Conservation (phyloP, 2,113 vertebrate genomes). For the Spheniscus mendiculus region DNA sequence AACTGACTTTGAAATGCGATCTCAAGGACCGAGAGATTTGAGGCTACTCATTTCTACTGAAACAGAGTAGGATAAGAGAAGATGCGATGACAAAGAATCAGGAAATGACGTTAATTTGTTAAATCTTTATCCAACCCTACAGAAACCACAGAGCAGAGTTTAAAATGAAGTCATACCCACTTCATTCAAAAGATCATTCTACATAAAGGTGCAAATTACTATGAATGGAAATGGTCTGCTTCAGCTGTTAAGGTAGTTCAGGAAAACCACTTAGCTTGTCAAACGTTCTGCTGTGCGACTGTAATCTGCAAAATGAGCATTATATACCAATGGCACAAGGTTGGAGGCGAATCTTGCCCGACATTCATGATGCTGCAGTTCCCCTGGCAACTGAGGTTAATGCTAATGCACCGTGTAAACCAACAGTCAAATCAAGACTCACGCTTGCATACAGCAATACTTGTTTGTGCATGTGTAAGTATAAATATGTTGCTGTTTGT, state of each 20-base stretch:
- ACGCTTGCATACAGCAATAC: rapidly evolving
- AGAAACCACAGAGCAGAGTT: not conserved
- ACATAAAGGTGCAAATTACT: not conserved
- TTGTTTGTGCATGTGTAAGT: not conserved
- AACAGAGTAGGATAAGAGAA: not conserved
- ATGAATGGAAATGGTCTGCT: not conserved
- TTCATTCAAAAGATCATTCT: not conserved
- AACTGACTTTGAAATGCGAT: not conserved
- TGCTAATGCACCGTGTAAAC: not conserved
- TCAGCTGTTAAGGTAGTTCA: not conserved
- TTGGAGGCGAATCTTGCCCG: not conserved
- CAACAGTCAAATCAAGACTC: not conserved
- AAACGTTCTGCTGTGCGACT: not conserved
- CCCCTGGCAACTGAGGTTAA: not conserved
- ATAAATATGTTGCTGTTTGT: not conserved
- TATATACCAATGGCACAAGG: not conserved
- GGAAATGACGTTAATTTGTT: rapidly evolving
- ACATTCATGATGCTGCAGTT: not conserved
- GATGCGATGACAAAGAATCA: rapidly evolving
- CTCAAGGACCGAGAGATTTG: not conserved
- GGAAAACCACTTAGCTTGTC: not conserved
- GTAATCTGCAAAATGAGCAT: not conserved
- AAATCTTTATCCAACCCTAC: not conserved
- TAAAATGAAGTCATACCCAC: not conserved
- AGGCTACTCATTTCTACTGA: not conserved